Evolutionary conservation across 2,888 invertebrate genomes (phyloP).

Genomic region (Bugula neritina): DNA sequence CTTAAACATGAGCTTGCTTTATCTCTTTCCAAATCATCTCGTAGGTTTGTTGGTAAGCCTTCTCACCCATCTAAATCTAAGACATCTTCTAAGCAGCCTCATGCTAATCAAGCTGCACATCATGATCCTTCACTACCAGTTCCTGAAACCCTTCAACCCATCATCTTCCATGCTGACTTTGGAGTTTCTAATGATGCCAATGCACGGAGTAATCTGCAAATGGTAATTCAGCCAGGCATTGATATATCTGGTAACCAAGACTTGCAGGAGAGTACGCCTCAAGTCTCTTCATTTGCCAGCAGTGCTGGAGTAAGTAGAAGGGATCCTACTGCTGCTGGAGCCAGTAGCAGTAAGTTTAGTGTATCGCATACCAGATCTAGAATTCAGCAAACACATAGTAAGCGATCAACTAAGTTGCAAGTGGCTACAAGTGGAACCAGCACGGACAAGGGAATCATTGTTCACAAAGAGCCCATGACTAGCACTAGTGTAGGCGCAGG

Average conservation of each 20-base stretch:
- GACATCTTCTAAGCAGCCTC: background rate
- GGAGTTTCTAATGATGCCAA: background rate
- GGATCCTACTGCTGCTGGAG: background rate
- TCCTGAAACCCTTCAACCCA: background rate
- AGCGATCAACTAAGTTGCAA: background rate
- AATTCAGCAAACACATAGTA: background rate
- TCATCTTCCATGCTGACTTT: slow-evolving; percentile 21
- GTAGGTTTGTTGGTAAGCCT: background rate
- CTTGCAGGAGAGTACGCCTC: background rate
- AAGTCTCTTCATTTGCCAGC: background rate
- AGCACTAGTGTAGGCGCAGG: background rate
- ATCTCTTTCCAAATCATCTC: background rate
- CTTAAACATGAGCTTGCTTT: background rate
- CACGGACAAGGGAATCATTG: background rate
- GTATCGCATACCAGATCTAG: background rate
- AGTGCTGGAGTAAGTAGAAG: background rate
- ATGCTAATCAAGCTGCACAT: background rate
- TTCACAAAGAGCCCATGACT: background rate
- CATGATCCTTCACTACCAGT: slow-evolving; percentile 1
- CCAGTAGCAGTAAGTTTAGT: background rate
- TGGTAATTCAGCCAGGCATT: background rate
- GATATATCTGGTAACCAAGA: background rate
- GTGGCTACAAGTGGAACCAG: background rate
- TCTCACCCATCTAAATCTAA: background rate
- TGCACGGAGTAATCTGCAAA: background rate